Evolutionary conservation across 2,113 vertebrate species (phyloP), one percentile per base, ranked within the genome.

Genomic region (Potamarius usumacintae): DNA sequence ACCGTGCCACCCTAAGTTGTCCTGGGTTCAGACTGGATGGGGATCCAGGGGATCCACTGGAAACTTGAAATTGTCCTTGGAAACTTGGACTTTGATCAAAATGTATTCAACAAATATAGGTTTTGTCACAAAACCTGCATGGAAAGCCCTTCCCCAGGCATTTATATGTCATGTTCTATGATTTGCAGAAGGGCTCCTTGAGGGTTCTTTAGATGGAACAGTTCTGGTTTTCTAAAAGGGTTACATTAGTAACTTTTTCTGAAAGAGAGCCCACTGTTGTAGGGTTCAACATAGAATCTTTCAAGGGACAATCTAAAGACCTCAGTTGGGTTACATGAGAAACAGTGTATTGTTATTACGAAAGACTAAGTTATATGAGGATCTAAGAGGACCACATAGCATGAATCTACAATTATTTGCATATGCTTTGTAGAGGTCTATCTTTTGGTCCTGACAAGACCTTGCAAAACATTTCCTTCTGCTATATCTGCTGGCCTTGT

Each of bases 331-430:
- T 27, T 55, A 55, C 52, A 78, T 15, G 72, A 72, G 69, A 50
- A 50, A 50, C 12, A 78, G 25, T 53, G 15, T 79, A n/a, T 65
- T 85, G 58, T 65, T 79, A 78, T 85, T 30, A 52, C 52, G 42
- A 77, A 65, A 65, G n/a, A 14, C 58, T 22, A 67, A n/a, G 60
- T n/a, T 71, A 58, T 80, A 80, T 30, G n/a, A 80, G 62, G n/a
- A 9, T 30, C 77, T n/a, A 48, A 71, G 77, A 57, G 30, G 50
- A 34, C 27, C 50, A n/a, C 60, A 81, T 69, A 55, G 74, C 12
- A 42, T 42, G 11, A 65, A 96, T 97, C 96, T 96, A 96, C 96
- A 96, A 97, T 96, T 97, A 96, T 97, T 97, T 96, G 96, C 96
- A 96, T 90, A 96, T 94, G 96, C 96, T 96, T 96, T 96, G 93